A percentile compares a stretch with the other conserved stretches of the same genome.
These are phyloP conservation scores for Myotis davidii DNA, from an alignment of 2,113 vertebrate species.

Conservation along the genomic window DNA sequence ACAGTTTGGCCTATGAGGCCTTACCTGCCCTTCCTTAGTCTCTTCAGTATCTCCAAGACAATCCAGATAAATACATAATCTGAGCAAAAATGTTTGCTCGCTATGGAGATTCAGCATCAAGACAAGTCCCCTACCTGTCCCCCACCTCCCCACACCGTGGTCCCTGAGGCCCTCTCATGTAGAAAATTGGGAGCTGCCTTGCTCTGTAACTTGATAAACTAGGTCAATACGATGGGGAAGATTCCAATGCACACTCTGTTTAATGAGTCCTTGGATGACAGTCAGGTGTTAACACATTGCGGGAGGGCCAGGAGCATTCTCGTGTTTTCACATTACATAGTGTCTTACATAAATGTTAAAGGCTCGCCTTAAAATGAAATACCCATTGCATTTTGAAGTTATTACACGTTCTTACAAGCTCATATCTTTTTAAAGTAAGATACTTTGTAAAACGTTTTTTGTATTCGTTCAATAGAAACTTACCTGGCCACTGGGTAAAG, in stretches of 20 bases:
- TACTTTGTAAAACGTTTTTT: too few species aligned
- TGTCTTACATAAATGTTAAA: too few species aligned
- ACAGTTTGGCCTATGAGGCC: neutral
- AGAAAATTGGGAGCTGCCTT: neutral
- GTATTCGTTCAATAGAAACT: too few species aligned
- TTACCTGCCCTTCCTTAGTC: neutral
- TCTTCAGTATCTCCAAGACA: neutral
- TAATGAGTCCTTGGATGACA: neutral
- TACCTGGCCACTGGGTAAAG: too few species aligned
- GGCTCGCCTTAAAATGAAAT: too few species aligned
- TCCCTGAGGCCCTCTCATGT: neutral
- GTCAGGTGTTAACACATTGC: neutral
- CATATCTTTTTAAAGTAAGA: too few species aligned
- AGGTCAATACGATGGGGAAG: neutral
- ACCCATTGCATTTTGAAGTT: too few species aligned
- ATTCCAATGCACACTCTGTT: neutral
- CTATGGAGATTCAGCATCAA: neutral
- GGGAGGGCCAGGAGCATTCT: too few species aligned
- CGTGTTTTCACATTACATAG: too few species aligned
- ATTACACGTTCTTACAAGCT: too few species aligned
- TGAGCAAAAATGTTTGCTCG: neutral
- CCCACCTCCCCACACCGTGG: neutral
- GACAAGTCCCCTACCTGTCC: neutral
- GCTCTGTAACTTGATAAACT: neutral
- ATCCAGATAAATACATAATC: neutral